Evolutionary conservation across 2,113 vertebrate genomes (phyloP).

Genomic region (Zapornia atra): DNA sequence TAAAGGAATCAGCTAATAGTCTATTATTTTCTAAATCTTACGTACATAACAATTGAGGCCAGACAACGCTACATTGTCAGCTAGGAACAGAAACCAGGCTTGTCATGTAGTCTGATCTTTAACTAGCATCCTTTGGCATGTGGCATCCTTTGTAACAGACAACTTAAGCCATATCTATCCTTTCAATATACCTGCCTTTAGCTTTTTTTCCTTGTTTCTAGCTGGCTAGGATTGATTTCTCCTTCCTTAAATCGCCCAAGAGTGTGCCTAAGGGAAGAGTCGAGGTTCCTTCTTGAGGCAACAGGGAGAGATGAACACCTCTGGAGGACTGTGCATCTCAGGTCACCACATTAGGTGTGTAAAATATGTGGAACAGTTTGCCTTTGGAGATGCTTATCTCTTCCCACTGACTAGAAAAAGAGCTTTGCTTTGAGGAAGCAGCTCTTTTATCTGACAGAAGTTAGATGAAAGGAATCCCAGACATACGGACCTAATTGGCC

Average conservation of each 20-base stretch:
- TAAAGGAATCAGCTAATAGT: not conserved
- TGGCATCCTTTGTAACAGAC: rapidly evolving
- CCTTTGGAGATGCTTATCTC: constrained; percentile 49
- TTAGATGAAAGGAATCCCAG: constrained; percentile 27
- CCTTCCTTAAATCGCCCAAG: not conserved
- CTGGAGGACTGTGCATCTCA: not conserved
- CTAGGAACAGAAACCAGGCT: not conserved
- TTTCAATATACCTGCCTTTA: not conserved
- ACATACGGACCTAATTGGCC: not conserved
- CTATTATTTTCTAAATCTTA: not conserved
- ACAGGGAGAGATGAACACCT: not conserved
- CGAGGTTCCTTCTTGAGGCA: not conserved
- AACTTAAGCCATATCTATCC: not conserved
- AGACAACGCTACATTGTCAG: not conserved
- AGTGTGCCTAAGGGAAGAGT: not conserved
- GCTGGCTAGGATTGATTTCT: not conserved
- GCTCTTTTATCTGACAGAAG: constrained; percentile 36
- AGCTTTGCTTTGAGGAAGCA: constrained; percentile 2
- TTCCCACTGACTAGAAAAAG: not conserved
- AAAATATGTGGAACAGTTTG: not conserved
- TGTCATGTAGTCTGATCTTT: not conserved
- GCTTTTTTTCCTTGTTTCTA: not conserved
- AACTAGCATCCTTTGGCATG: not conserved
- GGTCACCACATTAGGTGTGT: not conserved
- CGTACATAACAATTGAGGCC: rapidly evolving